Base-by-base conservation (phyloP, 2,888 invertebrate species). In the Ommatoiulus sabulosus region DNA sequence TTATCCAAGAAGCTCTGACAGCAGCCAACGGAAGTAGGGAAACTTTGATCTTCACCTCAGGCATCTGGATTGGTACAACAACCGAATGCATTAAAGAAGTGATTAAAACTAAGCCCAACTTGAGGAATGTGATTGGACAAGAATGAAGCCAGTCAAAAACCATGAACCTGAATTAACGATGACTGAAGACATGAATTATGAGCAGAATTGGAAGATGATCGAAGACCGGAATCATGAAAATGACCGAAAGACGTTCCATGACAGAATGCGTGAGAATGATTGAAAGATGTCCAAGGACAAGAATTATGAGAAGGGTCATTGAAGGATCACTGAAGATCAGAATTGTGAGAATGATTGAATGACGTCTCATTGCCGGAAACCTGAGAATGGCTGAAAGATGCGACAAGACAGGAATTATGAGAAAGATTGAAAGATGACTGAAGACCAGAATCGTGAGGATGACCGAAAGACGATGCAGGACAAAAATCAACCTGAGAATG, bases 1-100 rank as follows among this genome's bases (percentile, higher is more conserved):
- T 17, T 63, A n/a, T 63, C 63, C n/a, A 63, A 63, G n/a, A 63
- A 63, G 63, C 63, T 63, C 63, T 63, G 63, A 63, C 63, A 63
- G 63, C n/a, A 20, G 3, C n/a, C n/a, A n/a, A 20, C 3, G n/a
- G 63, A 63, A 63, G 5, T 5, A 63, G 63, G 63, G 2, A 63
- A 63, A 20, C 63, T n/a, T 63, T 63, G 63, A 63, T 63, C 63
- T 63, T 63, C n/a, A n/a, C 63, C n/a, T 63, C n/a, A n/a, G 5
- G 4, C n/a, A 63, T 63, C 63, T 63, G 63, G n/a, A 63, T 5
- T 3, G 6, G 63, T 2, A 63, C n/a, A 5, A n/a, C n/a, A n/a
- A 20, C 63, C 6, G 63, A 63, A 63, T 63, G 63, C 63, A 20
- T 20, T 63, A n/a, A 63, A 63, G 63, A 63, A 63, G n/a, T 63